Evolutionary conservation across 2,113 vertebrate genomes (phyloP), one percentile per base, ranked within the genome.

Genomic region (Plotosus lineatus): DNA sequence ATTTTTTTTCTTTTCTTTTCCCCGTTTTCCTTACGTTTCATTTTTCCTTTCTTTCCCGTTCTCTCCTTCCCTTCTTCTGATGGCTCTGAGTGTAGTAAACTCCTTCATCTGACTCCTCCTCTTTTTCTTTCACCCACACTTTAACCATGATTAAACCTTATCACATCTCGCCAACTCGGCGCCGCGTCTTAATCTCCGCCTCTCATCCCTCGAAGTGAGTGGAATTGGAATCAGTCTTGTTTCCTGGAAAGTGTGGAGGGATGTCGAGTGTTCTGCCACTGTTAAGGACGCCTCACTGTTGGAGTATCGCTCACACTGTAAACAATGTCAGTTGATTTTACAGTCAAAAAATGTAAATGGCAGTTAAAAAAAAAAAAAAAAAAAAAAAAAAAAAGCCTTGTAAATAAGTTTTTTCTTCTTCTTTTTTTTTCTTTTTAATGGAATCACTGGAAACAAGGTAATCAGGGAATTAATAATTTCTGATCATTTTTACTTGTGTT

Each of bases 1-100:
- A 53, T 89, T 90, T 93, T 91, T 90, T 92, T 91, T 92, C 89
- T 90, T 89, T 89, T 88, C 89, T 91, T 92, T 50, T 8, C 23
- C 23, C 88, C 90, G n/a, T 10, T 77, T 86, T 86, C 74, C 86
- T 83, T 65, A 11, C n/a, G 28, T 12, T 44, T 90, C 84, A 92
- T 91, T 46, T 89, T 69, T 53, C 38, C 36, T 89, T 90, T 92
- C 23, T 10, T 36, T 11, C 23, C 23, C 15, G 9, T 10, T 1
- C 1, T 10, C 19, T 21, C 3, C 14, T 75, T 74, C 42, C 12
- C 42, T 19, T 15, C 21, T 26, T 33, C 11, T 72, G 11, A n/a
- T 17, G 40, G 40, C 6, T 31, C 12, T 36, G n/a, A 8, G 19
- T 8, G 4, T 4, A 10, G 15, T 8, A 58, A 33, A 11, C 65